These are phyloP conservation scores for Rhea americana DNA, from an alignment of 2,113 vertebrate species.

Conservation along the genomic window DNA sequence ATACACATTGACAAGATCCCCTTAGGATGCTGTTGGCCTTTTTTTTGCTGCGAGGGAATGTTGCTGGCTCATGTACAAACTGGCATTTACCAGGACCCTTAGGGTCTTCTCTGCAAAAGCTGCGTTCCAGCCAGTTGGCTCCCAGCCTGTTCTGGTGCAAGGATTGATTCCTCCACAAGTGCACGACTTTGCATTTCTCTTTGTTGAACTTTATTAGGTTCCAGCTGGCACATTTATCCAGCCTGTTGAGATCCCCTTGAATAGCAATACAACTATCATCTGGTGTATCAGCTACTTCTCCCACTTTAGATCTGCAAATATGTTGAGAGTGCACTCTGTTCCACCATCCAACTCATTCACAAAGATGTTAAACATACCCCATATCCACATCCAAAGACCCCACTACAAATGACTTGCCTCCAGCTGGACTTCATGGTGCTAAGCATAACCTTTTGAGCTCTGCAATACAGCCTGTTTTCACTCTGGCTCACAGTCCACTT, in stretches of 20 bases:
- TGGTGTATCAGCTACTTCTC: neutral
- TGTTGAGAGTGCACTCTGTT: neutral
- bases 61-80: neutral
- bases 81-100: neutral
- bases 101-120: neutral
- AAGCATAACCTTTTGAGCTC: neutral
- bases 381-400: neutral
- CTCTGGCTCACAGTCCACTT: neutral
- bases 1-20: neutral
- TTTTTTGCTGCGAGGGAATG: neutral
- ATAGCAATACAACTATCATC: neutral
- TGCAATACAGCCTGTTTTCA: neutral
- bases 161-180: neutral
- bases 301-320: neutral
- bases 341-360: neutral
- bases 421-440: neutral
- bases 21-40: fast-evolving
- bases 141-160: neutral
- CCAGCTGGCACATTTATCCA: neutral
- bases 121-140: fast-evolving
- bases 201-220: neutral
- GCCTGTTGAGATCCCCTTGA: neutral
- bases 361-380: neutral
- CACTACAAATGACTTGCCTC: neutral
- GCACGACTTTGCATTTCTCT: neutral